Base-by-base conservation (phyloP, 2,797 vertebrate genomes). In the Synaphobranchus kaupii region DNA sequence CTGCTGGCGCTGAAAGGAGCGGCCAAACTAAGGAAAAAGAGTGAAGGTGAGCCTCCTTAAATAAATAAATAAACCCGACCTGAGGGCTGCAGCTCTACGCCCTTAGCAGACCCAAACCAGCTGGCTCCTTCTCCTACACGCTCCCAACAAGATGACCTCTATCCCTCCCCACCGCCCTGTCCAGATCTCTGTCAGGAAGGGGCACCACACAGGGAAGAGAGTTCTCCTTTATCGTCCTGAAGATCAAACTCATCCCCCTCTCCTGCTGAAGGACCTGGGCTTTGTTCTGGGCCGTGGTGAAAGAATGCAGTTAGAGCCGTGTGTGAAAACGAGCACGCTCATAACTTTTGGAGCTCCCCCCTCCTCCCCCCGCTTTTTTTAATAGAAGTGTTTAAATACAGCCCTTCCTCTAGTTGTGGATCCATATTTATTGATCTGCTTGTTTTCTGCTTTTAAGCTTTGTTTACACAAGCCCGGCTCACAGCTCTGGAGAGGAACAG, bases 81-180 rank as follows among this genome's bases (percentile, higher is more conserved):
- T 47, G 66, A 34, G 76, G 82, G 13, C 83, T 3, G 25, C 47
- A 22, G 25, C 47, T 48, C 39, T 34, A 56, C 28, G 63, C 66
- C 82, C 86, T 71, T 73, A 81, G 28, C 80, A 71, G 86, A 56
- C 83, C 52, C 39, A 31, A 58, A 84, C 20, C 86, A 73, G 86
- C 50, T 8, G 86, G 58, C 56, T 54, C 60, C 66, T 47, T 28
- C 81, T 80, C 66, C 66, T 48, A 13, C 34, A 54, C 39, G 66
- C 82, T 87, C 82, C 82, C 34, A 15, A 28, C 34, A 50, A 50
- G 34, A 66, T 78, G 86, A 84, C 83, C 83, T 80, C 68, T 84
- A 66, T 34, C 82, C 73, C 47, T 81, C 60, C 60, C 31, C 34
- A 25, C 81, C 44, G 73, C 60, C 71, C 68, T 31, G 68, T 84